Base-by-base conservation (phyloP, 2,888 invertebrate species). In the Nomada flava region DNA sequence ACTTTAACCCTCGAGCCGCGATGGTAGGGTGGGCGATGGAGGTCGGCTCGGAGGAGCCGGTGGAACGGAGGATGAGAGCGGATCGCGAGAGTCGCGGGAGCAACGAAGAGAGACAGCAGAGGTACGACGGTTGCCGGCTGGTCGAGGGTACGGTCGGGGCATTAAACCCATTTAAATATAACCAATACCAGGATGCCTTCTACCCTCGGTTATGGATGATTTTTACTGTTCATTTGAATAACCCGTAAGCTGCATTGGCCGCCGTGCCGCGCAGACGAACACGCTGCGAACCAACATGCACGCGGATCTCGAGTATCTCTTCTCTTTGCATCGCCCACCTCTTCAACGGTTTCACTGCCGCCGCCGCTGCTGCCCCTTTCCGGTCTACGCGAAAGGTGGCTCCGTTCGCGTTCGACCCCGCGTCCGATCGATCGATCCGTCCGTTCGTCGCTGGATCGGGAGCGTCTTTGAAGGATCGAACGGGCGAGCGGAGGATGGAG, bases 171-270 rank as follows among this genome's bases (percentile, higher is more conserved):
- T 92, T 92, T 91, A 91, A 92, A 92, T 91, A 92, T 92, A 91
- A 90, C 91, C 90, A 90, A 91, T 91, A 89, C 89, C 89, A 71
- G 77, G 84, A 79, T 86, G 82, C 84, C 77, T 89, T 89, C 89
- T 83, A 88, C 88, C 86, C 88, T 85, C 85, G 83, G 87, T 90
- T 89, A 89, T 84, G 89, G 88, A 92, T 90, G 92, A 92, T 92
- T 93, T 93, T 93, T 90, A 89, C 90, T 91, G 91, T 92, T 93
- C 91, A 92, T 92, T 93, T 91, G 91, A 92, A 93, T 92, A 92
- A 92, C 90, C 91, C 90, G 88, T 89, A 90, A 91, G 91, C 90
- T 84, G 87, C 85, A 83, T 72, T 79, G 79, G 64, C 69, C 75
- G 71, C 47, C 47, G 47, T 13, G 15, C 47, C 70, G 71, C 67